Evolutionary conservation across 2,888 invertebrate species (phyloP), one percentile per base, ranked within the genome.

Genomic region (Arctia plantaginis): DNA sequence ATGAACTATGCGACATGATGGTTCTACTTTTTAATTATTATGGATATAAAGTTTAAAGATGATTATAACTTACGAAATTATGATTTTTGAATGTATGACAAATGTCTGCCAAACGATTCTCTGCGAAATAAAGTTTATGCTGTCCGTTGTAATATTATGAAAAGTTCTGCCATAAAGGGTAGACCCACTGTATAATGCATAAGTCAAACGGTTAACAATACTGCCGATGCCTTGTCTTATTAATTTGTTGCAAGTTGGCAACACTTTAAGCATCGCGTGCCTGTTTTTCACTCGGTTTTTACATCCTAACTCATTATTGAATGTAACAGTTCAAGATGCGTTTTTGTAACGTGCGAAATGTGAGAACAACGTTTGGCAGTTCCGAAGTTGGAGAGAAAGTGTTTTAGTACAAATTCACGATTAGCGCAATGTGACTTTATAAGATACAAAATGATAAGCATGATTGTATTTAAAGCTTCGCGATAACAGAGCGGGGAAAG

Each of bases 201-300:
- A 76, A 69, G 64, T 69, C 67, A 70, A 74, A 73, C 78, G 69
- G 79, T 82, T 85, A 83, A 85, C 80, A 76, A 71, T 75, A 66
- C 47, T 74, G 76, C 78, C 75, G 64, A 79, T 81, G 79, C 75
- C 84, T 82, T 81, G 75, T 84, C 76, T 85, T 79, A 77, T 78
- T 82, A 82, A 85, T 84, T 85, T 80, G 69, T 77, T 35, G 64
- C 59, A 68, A 81, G 73, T 67, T 80, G 83, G 78, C 80, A 82
- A 85, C 86, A 87, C 86, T 80, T 87, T 82, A 81, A 84, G 75
- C 78, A 83, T 90, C 82, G 87, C 88, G 86, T 89, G 88, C 80
- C 67, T 68, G 80, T 87, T 88, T 85, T 85, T 84, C 78, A 72
- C 79, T 73, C 69, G 72, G 75, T 81, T 85, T 35, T 84, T 85